Evolutionary conservation across 1,140 invertebrate genomes (phyloP).

Genomic region (Metopolophium dirhodum): DNA sequence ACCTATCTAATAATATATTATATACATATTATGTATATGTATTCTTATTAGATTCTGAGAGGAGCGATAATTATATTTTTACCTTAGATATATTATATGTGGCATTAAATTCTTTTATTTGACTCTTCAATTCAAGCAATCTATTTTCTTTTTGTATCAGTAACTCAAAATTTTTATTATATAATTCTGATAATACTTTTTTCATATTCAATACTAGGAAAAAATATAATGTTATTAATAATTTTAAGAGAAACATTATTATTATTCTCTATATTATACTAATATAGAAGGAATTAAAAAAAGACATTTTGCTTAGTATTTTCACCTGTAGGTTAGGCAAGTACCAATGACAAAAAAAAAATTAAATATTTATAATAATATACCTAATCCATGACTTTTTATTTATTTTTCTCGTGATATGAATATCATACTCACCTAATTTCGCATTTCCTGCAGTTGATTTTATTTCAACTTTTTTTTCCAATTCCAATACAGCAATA

Average conservation of each 20-base stretch:
- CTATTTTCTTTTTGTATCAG: constrained; percentile 16
- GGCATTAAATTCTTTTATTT: background rate
- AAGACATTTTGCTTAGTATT: too few relatives aligned
- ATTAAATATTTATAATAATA: background rate
- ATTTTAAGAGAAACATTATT: background rate
- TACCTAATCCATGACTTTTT: background rate
- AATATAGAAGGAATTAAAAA: too few relatives aligned
- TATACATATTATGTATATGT: background rate
- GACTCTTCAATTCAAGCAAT: background rate
- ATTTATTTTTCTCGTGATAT: background rate
- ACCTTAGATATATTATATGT: background rate
- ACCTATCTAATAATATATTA: background rate
- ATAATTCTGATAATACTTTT: constrained; percentile 19
- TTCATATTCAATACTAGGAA: constrained; percentile 1
- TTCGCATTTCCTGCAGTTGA: background rate
- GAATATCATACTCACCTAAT: background rate
- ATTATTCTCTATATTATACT: background rate
- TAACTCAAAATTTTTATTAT: background rate
- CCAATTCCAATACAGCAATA: background rate
- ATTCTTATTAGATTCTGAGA: background rate
- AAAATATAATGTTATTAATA: background rate
- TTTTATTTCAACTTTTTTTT: background rate
- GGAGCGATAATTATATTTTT: background rate
- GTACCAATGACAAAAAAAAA: too few relatives aligned
- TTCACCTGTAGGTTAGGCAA: too few relatives aligned